Base-by-base conservation (phyloP, 1,140 invertebrate species). In the Meloidogyne floridensis region DNA sequence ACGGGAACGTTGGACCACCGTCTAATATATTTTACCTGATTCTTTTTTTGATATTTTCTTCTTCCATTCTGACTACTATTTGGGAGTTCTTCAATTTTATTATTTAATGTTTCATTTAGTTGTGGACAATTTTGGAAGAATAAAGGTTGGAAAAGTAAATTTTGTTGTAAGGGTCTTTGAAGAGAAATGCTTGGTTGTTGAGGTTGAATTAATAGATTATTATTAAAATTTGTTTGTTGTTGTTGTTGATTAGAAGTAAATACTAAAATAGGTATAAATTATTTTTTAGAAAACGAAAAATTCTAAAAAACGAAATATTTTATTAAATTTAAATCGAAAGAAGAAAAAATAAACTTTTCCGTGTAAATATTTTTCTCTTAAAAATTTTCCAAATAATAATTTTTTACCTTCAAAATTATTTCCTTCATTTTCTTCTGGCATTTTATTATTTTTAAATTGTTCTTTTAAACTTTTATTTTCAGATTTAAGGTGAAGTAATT, bases 1-100 rank as follows among this genome's bases (percentile, higher is more conserved):
- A 32, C 32, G 1, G 32, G 32, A 32, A 32, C 32, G 32, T 32
- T 32, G 32, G 32, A 32, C 32, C 32, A 32, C 32, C 32, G 32
- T 32, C 32, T 32, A 32, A 32, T 32, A 32, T 32, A 32, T 32
- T 47, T 47, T 47, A 65, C 59, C 59, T n/a, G 59, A 8, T n/a
- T n/a, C 59, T 65, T 65, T 65, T 65, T 65, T 65, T n/a, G n/a
- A 65, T 6, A 65, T 65, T 65, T 65, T n/a, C 59, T 65, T 65
- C 59, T n/a, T 65, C 59, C 59, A 65, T 65, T 47, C 47, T 47
- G 47, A 6, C 4, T 47, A 47, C 4, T 65, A 13, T 32, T 32
- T 32, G 32, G 59, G n/a, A 65, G 15, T 32, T 32, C n/a, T 7
- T 8, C n/a, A n/a, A 13, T 59, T 15, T n/a, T 65, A n/a, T n/a